phyloP scores from a whole-genome alignment of 2,113 vertebrate genomes.

The Cyanoliseus patagonus region DNA sequence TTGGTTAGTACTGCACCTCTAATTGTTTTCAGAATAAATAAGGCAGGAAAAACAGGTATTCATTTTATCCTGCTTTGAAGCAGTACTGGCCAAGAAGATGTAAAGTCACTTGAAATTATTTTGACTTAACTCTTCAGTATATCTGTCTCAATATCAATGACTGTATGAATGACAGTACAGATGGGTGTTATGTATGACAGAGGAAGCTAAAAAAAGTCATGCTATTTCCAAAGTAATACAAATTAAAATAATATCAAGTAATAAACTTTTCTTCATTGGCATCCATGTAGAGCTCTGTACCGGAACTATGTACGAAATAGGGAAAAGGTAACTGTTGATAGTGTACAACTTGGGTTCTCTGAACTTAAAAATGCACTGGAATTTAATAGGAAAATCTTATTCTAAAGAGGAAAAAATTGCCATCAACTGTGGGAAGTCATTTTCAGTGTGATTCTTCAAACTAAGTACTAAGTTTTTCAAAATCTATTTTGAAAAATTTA shows the following conservation, averaged over 20 bases:
- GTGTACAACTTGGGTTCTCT: background rate
- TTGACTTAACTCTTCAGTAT: background rate
- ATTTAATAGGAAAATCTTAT: constrained; percentile 37
- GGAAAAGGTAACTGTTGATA: background rate
- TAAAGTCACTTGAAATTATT: background rate
- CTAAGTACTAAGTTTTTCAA: constrained; percentile 22
- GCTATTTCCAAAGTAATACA: constrained; percentile 1
- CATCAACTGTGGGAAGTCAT: background rate
- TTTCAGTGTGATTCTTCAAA: constrained; percentile 8
- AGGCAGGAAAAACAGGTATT: background rate
- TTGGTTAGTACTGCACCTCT: background rate
- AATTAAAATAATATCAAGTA: background rate
- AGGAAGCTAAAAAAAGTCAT: background rate
- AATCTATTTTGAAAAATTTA: background rate
- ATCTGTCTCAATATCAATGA: background rate
- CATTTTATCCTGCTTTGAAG: background rate
- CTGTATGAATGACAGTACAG: constrained; percentile 2
- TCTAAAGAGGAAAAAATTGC: background rate
- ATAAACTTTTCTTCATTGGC: background rate
- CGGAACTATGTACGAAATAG: background rate
- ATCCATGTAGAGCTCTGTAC: background rate
- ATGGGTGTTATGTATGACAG: background rate
- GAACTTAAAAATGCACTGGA: constrained; percentile 31
- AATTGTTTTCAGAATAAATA: background rate
- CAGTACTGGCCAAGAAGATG: background rate